These are phyloP conservation scores for Caenorhabditis afra DNA, from an alignment of 2,888 invertebrate species.

Conservation along the genomic window DNA sequence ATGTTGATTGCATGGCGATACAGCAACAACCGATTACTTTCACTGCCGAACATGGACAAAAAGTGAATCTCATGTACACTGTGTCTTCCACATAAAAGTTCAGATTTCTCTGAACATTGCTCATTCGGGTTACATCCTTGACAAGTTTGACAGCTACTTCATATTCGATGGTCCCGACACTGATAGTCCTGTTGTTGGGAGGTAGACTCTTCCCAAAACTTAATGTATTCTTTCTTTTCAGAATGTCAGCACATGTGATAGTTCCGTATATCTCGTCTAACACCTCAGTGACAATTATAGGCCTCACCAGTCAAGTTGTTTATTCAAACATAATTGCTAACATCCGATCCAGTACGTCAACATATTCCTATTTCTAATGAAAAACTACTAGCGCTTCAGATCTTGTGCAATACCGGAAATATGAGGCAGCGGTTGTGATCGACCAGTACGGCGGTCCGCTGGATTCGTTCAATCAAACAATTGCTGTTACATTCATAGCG, in stretches of 20 bases:
- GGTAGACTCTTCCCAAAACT: no score
- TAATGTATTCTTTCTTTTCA: no score
- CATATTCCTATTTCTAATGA: neutral
- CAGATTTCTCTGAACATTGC: slow-evolving; percentile 48
- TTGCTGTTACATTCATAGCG: slow-evolving; percentile 51
- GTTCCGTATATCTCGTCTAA: slow-evolving; percentile 30
- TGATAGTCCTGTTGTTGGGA: slow-evolving; percentile 27
- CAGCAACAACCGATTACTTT: slow-evolving; percentile 37
- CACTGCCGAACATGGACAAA: slow-evolving; percentile 15
- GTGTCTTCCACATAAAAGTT: neutral
- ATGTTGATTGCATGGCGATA: slow-evolving; percentile 34
- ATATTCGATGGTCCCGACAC: slow-evolving; percentile 50
- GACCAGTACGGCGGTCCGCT: slow-evolving; percentile 41
- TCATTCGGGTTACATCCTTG: slow-evolving; percentile 43
- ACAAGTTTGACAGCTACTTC: slow-evolving; percentile 55
- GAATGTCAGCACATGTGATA: slow-evolving; percentile 34
- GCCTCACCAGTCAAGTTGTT: slow-evolving; percentile 33
- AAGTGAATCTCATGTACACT: neutral
- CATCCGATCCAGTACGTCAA: slow-evolving; percentile 29
- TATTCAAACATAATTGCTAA: slow-evolving; percentile 48
- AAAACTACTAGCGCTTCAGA: slow-evolving; percentile 22
- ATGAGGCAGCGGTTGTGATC: slow-evolving; percentile 39
- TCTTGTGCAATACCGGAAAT: slow-evolving; percentile 37
- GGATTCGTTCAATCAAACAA: slow-evolving; percentile 49
- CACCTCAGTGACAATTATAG: slow-evolving; percentile 43